Base-by-base conservation (phyloP, 2,888 invertebrate genomes). In the Torymus auratus region DNA sequence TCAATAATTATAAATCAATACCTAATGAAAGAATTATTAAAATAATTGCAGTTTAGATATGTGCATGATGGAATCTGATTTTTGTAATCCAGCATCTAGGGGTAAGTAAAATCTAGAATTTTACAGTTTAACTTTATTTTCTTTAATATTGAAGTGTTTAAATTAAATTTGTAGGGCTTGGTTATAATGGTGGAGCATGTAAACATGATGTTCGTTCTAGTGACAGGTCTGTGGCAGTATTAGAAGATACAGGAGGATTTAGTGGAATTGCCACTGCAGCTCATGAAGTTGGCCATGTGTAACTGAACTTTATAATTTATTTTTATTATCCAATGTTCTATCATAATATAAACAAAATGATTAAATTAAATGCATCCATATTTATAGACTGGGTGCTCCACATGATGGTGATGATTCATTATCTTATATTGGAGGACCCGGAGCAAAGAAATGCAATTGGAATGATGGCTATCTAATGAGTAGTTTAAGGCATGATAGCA, bases 281-380 rank as follows among this genome's bases (percentile, higher is more conserved):
- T 78, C 88, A 89, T 75, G 88, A 88, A 85, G 64, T 89, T 50
- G 89, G 86, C 4, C 89, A 89, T 80, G 82, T 89, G 89, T 88
- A 84, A 85, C 41, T 41, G 41, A 41, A 41, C 7, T 41, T 41
- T 41, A 41, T 41, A 41, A 41, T 41, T 41, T 41, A 7, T 41
- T 41, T 41, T 41, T 41, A 41, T 41, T 7, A 41, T 41, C 41
- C 7, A 41, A 41, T 41, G 41, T 41, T 41, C 7, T 41, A 41
- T 7, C 41, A 41, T 41, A 41, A 41, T 41, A 41, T 41, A 41
- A 41, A 41, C 7, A 41, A 41, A 41, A 41, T 41, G 41, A 10
- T 41, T 41, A 7, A 41, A 41, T 41, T 41, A 41, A 41, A 41
- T 41, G 7, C 7, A 41, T 41, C 7, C 41, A 7, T 41, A 41